Evolutionary conservation across 2,113 vertebrate species (phyloP), one percentile per base, ranked within the genome.

Genomic region (Trogon surrucura): DNA sequence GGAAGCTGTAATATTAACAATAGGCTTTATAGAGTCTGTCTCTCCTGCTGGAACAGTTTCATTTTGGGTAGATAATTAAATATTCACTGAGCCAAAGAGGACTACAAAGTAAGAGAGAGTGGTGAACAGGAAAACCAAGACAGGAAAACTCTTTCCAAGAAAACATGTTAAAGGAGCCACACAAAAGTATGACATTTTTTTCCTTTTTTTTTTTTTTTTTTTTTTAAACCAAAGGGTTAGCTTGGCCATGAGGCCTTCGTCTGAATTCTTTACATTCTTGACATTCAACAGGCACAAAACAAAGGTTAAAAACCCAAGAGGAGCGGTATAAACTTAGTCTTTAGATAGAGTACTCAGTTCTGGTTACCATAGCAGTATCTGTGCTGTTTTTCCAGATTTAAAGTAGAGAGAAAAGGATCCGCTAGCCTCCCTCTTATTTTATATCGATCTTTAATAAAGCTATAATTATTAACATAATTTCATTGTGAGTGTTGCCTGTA

Each of bases 41-140:
- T 91, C 19, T 94, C 64, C 36, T 91, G 45, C 56, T 95, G 77
- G 77, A 94, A 81, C 12, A 17, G 11, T 71, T 96, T 86, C 26
- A 58, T 91, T 92, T 92, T 58, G 38, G 12, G 21, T 60, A 81
- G 34, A 75, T 81, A 84, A 94, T 75, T 80, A 85, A 95, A 80
- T 71, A 92, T 34, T 81, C 44, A 22, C 53, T 17, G 34, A 84
- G 87, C 38, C 65, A 93, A 88, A 88, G 51, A 66, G 5, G 20
- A 44, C 50, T 57, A 36, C 27, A 44, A 38, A 80, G 61, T 85
- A 36, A 86, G 53, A 75, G 22, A 44, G 14, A 34, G 10, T n/a
- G 11, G 12, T 30, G 64, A 88, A 69, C 41, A 73, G 8, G 45
- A 88, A 91, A 81, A 72, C 13, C 27, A 10, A 71, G 27, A 50